Percentiles rank a stretch among this genome's conserved stretches.
Conservation (phyloP, 2,113 vertebrate genomes). For the Chamaea fasciata region DNA sequence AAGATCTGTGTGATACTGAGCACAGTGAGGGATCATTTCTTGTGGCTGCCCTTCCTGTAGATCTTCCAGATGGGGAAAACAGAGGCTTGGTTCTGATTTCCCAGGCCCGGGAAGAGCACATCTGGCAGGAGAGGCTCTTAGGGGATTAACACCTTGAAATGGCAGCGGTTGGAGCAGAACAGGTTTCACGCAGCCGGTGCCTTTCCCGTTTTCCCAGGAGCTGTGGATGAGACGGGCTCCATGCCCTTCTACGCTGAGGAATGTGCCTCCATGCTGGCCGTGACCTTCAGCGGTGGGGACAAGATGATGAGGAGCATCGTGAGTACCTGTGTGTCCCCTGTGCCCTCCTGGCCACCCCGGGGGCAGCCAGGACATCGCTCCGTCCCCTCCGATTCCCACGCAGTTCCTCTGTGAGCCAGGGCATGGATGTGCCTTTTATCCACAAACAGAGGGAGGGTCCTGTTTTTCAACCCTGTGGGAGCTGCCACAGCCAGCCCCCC, state of each 20-base stretch:
- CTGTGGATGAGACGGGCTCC: conserved; percentile 87
- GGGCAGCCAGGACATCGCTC: not conserved
- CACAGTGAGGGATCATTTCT: not conserved
- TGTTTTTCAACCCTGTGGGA: not conserved
- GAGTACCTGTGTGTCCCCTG: conserved; percentile 34
- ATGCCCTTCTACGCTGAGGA: conserved; percentile 96
- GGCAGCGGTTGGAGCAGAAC: rapidly evolving
- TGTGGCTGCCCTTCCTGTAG: no score
- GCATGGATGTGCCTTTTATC: rapidly evolving
- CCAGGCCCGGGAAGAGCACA: not conserved
- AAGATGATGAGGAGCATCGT: conserved; percentile 89
- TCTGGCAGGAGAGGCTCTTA: not conserved
- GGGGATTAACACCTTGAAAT: rapidly evolving
- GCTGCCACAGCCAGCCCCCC: not conserved
- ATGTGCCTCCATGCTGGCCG: conserved; percentile 94
- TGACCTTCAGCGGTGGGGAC: conserved; percentile 94
- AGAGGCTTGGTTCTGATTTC: not conserved
- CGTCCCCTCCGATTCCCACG: rapidly evolving
- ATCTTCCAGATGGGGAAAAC: not conserved
- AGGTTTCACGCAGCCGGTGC: rapidly evolving
- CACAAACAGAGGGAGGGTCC: not conserved
- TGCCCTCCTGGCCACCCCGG: not conserved
- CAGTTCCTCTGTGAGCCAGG: not conserved
- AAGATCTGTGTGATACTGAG: not conserved
- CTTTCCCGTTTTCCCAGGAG: conserved; percentile 70